Conservation (phyloP, 2,797 vertebrate species). For the Furcifer pardalis region DNA sequence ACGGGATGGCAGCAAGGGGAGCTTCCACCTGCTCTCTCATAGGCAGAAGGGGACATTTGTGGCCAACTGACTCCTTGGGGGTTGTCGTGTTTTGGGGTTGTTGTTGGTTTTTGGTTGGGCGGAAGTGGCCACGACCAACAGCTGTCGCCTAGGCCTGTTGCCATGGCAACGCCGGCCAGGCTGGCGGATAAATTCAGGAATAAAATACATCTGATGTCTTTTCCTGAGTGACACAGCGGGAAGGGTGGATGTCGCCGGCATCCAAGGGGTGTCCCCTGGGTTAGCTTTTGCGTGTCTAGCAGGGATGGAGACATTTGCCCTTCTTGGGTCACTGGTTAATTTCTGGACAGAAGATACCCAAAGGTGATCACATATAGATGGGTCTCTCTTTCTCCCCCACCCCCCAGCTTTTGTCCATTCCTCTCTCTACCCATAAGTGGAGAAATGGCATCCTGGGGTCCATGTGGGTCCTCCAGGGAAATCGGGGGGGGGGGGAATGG, state of each 20-base stretch:
- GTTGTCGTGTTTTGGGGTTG: neutral
- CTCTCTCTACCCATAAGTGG: no score
- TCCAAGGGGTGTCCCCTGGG: neutral
- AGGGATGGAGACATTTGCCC: neutral
- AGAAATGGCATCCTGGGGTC: no score
- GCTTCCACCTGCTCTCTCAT: neutral
- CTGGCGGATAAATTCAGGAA: neutral
- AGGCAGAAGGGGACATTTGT: no score
- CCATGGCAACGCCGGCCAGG: neutral
- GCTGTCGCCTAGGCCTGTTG: slow-evolving; percentile 31
- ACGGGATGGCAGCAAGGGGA: neutral
- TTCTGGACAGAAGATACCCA: no score
- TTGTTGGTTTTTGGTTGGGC: no score
- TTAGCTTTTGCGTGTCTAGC: neutral
- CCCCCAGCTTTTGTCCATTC: no score
- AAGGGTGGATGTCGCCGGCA: neutral
- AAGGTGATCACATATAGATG: no score
- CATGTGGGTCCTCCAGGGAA: no score
- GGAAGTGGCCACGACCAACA: no score
- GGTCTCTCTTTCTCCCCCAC: no score
- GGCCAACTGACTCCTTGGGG: neutral
- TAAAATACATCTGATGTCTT: neutral
- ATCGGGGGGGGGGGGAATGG: no score
- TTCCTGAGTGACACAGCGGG: neutral
- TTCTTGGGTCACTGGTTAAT: no score